phyloP scores from a whole-genome alignment of 2,113 vertebrate genomes.

The Piliocolobus tephrosceles region DNA sequence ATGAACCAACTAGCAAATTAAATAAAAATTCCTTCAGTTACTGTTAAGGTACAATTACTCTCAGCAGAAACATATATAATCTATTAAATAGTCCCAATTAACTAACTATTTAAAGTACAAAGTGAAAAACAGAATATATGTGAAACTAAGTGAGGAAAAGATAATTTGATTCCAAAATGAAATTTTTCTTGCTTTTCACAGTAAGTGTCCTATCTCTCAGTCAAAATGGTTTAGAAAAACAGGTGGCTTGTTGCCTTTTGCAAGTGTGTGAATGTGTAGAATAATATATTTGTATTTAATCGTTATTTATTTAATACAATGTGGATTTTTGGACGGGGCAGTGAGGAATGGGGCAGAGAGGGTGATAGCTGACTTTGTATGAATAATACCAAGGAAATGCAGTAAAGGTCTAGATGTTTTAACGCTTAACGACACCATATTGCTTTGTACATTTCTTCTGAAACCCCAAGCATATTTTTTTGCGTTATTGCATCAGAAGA shows the following conservation, averaged over 20 bases:
- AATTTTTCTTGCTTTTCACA: slow-evolving; percentile 31
- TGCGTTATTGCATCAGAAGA: background rate
- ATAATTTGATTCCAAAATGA: background rate
- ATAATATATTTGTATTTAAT: background rate
- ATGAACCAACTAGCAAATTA: background rate
- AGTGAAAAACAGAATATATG: slow-evolving; percentile 16
- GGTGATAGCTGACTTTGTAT: background rate
- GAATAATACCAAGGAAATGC: background rate
- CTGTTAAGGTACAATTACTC: background rate
- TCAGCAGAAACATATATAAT: slow-evolving; percentile 28
- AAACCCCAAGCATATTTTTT: background rate
- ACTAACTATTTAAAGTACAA: slow-evolving; percentile 35
- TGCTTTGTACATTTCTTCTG: background rate
- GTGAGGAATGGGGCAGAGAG: background rate
- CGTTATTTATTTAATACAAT: background rate
- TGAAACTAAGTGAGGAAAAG: background rate
- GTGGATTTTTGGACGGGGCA: background rate
- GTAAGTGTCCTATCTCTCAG: background rate
- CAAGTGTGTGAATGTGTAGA: background rate
- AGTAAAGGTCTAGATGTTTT: background rate
- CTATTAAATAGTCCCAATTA: slow-evolving; percentile 54
- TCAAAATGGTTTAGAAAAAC: background rate
- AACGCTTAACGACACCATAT: background rate
- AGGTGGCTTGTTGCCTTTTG: background rate
- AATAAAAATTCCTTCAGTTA: background rate